phyloP scores from a whole-genome alignment of 2,888 invertebrate species.

The Imbricaverruca yamaguchii region DNA sequence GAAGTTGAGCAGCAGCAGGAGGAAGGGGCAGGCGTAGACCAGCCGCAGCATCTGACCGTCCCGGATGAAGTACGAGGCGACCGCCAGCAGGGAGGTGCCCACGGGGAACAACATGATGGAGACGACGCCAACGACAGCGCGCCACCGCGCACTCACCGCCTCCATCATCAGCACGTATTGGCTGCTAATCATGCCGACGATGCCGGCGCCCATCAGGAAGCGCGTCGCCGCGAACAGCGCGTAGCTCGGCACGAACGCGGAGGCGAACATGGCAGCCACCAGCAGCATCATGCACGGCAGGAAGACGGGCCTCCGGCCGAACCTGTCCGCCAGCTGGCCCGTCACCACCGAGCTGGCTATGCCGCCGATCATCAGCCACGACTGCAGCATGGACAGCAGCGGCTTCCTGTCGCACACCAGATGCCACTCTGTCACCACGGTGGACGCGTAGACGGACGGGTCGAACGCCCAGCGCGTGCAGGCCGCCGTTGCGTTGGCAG shows the following conservation, averaged over 20 bases:
- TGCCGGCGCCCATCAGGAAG: conserved; percentile 29
- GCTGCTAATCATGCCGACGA: conserved; percentile 26
- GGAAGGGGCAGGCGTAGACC: conserved; percentile 45
- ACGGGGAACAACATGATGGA: background rate
- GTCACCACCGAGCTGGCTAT: conserved; percentile 32
- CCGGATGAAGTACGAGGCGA: conserved; percentile 36
- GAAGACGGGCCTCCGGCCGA: conserved; percentile 32
- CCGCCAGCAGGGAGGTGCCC: background rate
- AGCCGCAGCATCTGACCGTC: conserved; percentile 49
- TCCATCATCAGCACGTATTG: conserved; percentile 44
- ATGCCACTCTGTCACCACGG: conserved; percentile 32
- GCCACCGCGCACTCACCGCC: conserved; percentile 41
- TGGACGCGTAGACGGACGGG: conserved; percentile 26
- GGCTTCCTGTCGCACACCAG: conserved; percentile 30
- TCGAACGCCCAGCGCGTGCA: conserved; percentile 28
- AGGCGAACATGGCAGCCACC: conserved; percentile 29
- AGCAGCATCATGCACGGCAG: conserved; percentile 32
- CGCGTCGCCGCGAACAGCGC: conserved; percentile 32
- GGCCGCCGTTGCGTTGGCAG: no score
- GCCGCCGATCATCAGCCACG: conserved; percentile 31
- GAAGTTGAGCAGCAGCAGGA: conserved; percentile 40
- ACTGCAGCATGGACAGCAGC: conserved; percentile 31
- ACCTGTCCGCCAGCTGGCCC: conserved; percentile 32
- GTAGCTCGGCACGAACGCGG: conserved; percentile 32
- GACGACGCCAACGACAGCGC: background rate